Conservation (phyloP, 1,140 invertebrate genomes). For the Aphelinus certus region DNA sequence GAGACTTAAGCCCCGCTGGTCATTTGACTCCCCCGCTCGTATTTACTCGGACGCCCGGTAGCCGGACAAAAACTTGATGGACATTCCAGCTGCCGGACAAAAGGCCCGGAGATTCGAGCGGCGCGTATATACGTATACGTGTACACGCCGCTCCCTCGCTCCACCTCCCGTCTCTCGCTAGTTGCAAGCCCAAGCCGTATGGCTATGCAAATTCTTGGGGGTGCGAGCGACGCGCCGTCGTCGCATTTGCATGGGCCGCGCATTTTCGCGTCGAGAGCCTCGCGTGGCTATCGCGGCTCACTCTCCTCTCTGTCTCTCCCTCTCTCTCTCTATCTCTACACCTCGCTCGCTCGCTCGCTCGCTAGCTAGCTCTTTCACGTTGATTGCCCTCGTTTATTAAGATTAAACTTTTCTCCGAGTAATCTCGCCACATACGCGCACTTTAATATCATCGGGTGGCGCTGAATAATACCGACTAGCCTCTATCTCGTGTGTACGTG, state of each 20-base stretch:
- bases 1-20: constrained; percentile 62
- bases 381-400: constrained; percentile 67
- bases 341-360: constrained; percentile 42
- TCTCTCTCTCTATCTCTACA: constrained; percentile 9
- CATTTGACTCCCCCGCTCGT: constrained; percentile 64
- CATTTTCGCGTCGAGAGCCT: constrained; percentile 55
- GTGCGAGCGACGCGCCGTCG: not conserved
- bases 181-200: not conserved
- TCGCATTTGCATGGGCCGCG: constrained; percentile 63
- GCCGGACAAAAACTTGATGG: constrained; percentile 63
- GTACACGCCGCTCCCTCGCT: not conserved
- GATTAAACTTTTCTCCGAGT: constrained; percentile 65
- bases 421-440: constrained; percentile 51
- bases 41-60: constrained; percentile 53
- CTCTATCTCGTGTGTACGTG: too few species aligned
- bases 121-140: too few species aligned
- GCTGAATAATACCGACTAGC: not conserved
- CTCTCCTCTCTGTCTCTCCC: constrained; percentile 14
- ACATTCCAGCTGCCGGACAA: constrained; percentile 58
- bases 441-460: constrained; percentile 25
- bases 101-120: constrained; percentile 44
- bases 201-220: constrained; percentile 61
- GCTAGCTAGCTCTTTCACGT: constrained; percentile 37
- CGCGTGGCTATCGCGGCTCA: not conserved
- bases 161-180: not conserved